Base-by-base conservation (phyloP, 2,113 vertebrate species). In the Regulus satrapa region DNA sequence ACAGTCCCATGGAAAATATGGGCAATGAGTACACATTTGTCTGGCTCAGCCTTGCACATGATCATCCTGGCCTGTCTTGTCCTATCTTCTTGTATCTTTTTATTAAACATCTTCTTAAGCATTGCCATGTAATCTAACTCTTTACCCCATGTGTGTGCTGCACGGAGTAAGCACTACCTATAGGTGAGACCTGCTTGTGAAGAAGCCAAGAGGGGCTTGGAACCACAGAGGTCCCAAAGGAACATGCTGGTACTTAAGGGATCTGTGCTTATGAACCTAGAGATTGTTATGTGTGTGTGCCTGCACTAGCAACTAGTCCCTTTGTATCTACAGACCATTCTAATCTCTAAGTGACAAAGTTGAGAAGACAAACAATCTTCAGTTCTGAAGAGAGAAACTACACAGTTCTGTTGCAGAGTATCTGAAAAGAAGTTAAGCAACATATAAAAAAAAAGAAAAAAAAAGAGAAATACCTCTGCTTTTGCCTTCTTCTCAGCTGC, bases 401-500 rank as follows among this genome's bases (percentile, higher is more conserved):
- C 10, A 32, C 5, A 52, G 9, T 28, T 74, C 41, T 64, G 12
- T 15, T 40, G 12, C 18, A 43, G 8, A 71, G 16, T 45, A 77
- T 14, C 40, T 2, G 2, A 55, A 71, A 72, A 63, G 7, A 85
- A 38, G 10, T 69, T 43, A 83, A 73, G 16, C 26, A 89, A 67
- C 14, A 68, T 0, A 2, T 5, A 16, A 17, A 58, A 28, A 19
- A 45, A 15, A 48, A 67, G 72, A 68, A 28, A 3, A 6, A 8
- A 12, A 34, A 23, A 79, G 34, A 89, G 6, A 36, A 8, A 97
- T 97, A 99, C 99, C 99, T 99, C 99, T 68, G 99, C 99, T 97
- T 99, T 99, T 32, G 98, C 96, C 94, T 99, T 99, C 97, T 99
- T 99, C 97, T 99, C 99, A 36, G 99, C 99, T 74, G 99, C 99